phyloP scores from a whole-genome alignment of 2,113 vertebrate species.

The Bubalus kerabau region DNA sequence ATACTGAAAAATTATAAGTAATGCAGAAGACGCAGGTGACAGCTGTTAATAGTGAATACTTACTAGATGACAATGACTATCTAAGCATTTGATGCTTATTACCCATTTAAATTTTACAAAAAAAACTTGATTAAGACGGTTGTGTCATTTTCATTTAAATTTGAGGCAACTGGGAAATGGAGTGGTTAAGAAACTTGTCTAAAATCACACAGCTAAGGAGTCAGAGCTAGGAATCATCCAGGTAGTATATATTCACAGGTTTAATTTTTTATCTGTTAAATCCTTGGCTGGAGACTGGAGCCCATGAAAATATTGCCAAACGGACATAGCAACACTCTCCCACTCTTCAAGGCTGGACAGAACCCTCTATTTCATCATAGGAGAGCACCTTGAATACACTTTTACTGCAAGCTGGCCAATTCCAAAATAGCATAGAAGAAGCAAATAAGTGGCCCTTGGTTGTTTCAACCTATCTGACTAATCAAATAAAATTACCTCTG shows the following conservation, averaged over 20 bases:
- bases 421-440: neutral
- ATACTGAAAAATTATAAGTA: neutral
- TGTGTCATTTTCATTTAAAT: neutral
- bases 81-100: neutral
- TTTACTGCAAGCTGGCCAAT: neutral
- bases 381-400: neutral
- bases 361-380: neutral
- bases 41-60: neutral
- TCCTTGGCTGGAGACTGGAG: neutral
- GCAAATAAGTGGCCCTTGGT: neutral
- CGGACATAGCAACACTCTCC: fast-evolving
- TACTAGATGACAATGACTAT: neutral
- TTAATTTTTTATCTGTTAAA: neutral
- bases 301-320: neutral
- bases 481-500: neutral
- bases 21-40: neutral
- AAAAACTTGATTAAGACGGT: neutral
- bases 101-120: neutral
- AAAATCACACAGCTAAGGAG: neutral
- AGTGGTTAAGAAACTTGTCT: neutral
- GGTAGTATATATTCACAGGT: neutral
- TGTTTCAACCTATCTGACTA: neutral
- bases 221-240: neutral
- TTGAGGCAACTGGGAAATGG: neutral
- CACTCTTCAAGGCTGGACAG: fast-evolving